Percentiles rank a stretch among this genome's conserved stretches.
Conservation (phyloP, 2,113 vertebrate genomes). For the Poeciliopsis turrubarensis region DNA sequence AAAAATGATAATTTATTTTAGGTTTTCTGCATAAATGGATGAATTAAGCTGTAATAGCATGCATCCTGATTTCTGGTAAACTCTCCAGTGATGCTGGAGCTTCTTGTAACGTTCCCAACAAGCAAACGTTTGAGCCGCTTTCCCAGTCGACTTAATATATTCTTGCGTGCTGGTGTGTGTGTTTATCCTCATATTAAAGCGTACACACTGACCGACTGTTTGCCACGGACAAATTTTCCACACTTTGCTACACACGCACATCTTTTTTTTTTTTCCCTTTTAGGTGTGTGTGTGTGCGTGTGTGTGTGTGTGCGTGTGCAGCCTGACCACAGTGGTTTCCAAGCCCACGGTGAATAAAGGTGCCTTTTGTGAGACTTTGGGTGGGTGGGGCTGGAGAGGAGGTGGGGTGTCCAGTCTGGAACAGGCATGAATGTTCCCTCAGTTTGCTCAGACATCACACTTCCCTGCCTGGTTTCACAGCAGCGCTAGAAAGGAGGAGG, state of each 20-base stretch:
- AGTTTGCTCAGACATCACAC: conserved; percentile 86
- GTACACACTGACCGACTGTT: conserved; percentile 58
- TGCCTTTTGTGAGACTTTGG: conserved; percentile 90
- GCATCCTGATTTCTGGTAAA: background rate
- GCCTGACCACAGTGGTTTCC: conserved; percentile 71
- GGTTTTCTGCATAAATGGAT: background rate
- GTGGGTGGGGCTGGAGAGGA: conserved; percentile 53
- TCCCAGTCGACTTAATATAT: conserved; percentile 60
- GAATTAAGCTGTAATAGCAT: background rate
- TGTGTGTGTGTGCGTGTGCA: conserved; percentile 48
- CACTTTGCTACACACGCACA: conserved; percentile 6
- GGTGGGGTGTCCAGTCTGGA: conserved; percentile 79
- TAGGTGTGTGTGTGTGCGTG: conserved; percentile 25
- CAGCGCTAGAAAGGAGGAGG: conserved; percentile 74
- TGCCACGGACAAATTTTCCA: conserved; percentile 72
- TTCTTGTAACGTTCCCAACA: conserved; percentile 48
- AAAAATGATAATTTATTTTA: background rate
- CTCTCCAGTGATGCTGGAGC: no score
- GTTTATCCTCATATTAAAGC: conserved; percentile 37
- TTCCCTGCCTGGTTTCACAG: conserved; percentile 83
- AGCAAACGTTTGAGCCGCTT: conserved; percentile 61
- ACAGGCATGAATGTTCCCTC: conserved; percentile 88
- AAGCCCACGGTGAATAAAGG: conserved; percentile 87
- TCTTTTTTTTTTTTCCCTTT: background rate
- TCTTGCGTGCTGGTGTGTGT: conserved; percentile 11